Percentiles rank a stretch among this genome's conserved stretches.
Evolutionary conservation across 2,888 invertebrate genomes (phyloP).

Genomic region (Agonopterix heracliana): DNA sequence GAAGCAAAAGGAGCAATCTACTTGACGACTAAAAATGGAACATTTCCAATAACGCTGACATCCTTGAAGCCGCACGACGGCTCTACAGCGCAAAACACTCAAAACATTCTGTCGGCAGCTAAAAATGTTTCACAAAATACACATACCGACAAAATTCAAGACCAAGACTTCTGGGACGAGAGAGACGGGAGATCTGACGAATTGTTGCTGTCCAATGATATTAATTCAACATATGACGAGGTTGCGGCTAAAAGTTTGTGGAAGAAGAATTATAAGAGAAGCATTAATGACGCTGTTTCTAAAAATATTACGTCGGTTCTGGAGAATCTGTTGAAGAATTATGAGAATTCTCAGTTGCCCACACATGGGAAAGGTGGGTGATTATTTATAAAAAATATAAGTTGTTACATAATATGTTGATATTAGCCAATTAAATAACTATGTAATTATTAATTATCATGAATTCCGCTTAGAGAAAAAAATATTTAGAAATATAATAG

Average conservation of each 20-base stretch:
- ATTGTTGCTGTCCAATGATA: constrained; percentile 49
- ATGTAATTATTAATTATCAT: no score
- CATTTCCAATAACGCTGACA: constrained; percentile 70
- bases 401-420: not conserved
- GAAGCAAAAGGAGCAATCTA: constrained; percentile 68
- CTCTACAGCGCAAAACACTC: constrained; percentile 44
- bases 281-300: constrained; percentile 83
- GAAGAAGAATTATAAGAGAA: constrained; percentile 60
- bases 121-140: constrained; percentile 46
- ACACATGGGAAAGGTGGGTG: constrained; percentile 88
- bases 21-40: constrained; percentile 71
- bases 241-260: constrained; percentile 31
- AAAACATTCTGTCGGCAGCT: constrained; percentile 52
- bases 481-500: not conserved
- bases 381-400: not conserved
- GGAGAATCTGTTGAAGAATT: constrained; percentile 91
- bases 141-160: constrained; percentile 5
- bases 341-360: constrained; percentile 92
- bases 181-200: constrained; percentile 32
- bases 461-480: not conserved
- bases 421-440: no score
- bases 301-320: constrained; percentile 90
- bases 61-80: constrained; percentile 50
- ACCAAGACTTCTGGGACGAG: constrained; percentile 45
- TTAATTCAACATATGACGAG: constrained; percentile 52